Conservation (phyloP, 2,888 invertebrate species). For the Idaea aversata region DNA sequence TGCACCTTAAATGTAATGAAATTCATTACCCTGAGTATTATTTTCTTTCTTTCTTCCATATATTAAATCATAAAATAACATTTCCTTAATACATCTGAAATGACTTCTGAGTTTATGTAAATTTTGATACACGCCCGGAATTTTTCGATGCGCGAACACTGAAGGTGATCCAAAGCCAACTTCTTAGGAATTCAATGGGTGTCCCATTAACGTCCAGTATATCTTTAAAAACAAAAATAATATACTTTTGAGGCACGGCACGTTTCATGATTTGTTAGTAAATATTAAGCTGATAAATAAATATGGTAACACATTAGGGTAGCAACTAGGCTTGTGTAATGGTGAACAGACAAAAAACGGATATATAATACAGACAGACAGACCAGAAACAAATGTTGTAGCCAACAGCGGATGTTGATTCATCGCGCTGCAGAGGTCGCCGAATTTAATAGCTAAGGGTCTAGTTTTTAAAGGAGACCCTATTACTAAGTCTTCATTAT, state of each 20-base stretch:
- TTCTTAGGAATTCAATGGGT: conserved; percentile 57
- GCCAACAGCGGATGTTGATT: too few relatives aligned
- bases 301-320: too few relatives aligned
- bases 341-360: too few relatives aligned
- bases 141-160: conserved; percentile 56
- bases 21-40: conserved; percentile 25
- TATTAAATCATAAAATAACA: conserved; percentile 67
- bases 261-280: conserved; percentile 31
- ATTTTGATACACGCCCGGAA: conserved; percentile 67
- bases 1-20: neutral
- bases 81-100: conserved; percentile 71
- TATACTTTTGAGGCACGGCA: conserved; percentile 27
- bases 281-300: neutral
- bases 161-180: conserved; percentile 47
- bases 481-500: too few relatives aligned
- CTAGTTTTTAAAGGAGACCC: too few relatives aligned
- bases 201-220: conserved; percentile 53
- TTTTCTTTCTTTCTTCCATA: conserved; percentile 40
- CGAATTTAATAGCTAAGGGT: too few relatives aligned
- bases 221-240: conserved; percentile 36
- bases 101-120: conserved; percentile 71
- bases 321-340: too few relatives aligned
- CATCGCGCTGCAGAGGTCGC: too few relatives aligned
- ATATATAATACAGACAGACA: too few relatives aligned
- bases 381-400: too few relatives aligned